These are phyloP conservation scores for Linepithema humile DNA, from an alignment of 1,140 invertebrate genomes.

Conservation along the genomic window DNA sequence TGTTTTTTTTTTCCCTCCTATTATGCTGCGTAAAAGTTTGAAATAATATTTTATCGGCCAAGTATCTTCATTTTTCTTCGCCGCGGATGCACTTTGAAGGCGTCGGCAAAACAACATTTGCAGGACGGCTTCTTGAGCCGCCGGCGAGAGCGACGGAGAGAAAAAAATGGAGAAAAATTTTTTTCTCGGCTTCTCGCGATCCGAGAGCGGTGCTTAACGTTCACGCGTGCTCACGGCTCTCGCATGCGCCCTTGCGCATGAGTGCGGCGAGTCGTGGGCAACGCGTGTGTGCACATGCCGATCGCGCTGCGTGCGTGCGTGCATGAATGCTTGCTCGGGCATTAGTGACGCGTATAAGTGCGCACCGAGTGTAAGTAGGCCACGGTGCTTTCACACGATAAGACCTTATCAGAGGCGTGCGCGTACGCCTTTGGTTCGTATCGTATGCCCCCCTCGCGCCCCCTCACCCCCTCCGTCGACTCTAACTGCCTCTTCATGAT, in stretches of 20 bases:
- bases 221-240: slow-evolving; percentile 10
- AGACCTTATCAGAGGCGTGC: slow-evolving; percentile 81
- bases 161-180: slow-evolving; percentile 1
- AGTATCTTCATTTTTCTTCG: background rate
- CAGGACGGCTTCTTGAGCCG: slow-evolving; percentile 3
- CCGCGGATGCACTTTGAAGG: background rate
- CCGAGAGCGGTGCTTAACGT: background rate
- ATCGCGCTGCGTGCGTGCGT: slow-evolving; percentile 21
- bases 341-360: slow-evolving; percentile 63
- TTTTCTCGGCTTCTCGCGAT: slow-evolving; percentile 14
- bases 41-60: background rate
- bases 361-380: slow-evolving; percentile 78
- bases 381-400: slow-evolving; percentile 84
- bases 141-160: slow-evolving; percentile 25
- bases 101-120: slow-evolving; percentile 17
- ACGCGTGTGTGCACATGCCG: slow-evolving; percentile 13
- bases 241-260: slow-evolving; percentile 52
- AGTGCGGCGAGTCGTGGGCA: slow-evolving; percentile 28
- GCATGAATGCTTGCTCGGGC: slow-evolving; percentile 47
- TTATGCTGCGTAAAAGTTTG: background rate
- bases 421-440: slow-evolving; percentile 63
- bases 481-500: slow-evolving; percentile 11
- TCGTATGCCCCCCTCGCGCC: slow-evolving; percentile 15
- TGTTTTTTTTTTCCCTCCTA: background rate
- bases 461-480: background rate